Percentiles rank a stretch among this genome's conserved stretches.
Conservation (phyloP, 2,797 vertebrate species). For the Dermochelys coriacea region DNA sequence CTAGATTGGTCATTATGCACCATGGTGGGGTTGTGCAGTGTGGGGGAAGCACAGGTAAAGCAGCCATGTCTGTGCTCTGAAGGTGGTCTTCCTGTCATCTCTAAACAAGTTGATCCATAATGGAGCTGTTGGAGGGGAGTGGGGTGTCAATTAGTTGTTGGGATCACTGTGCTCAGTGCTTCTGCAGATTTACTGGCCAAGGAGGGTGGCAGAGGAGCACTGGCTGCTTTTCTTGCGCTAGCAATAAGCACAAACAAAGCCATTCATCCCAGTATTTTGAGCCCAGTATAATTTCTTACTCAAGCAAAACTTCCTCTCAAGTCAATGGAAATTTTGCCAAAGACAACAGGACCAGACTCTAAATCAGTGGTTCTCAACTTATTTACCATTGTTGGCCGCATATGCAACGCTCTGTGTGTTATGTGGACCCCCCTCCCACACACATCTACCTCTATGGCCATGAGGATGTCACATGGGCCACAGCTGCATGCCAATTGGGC, state of each 20-base stretch:
- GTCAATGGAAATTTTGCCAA: neutral
- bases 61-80: neutral
- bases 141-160: neutral
- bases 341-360: neutral
- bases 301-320: neutral
- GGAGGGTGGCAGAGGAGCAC: fast-evolving
- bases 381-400: too few relatives aligned
- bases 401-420: too few relatives aligned
- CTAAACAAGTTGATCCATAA: neutral
- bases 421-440: too few relatives aligned
- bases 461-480: too few relatives aligned
- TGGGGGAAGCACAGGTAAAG: neutral
- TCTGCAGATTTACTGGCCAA: neutral
- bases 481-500: too few relatives aligned
- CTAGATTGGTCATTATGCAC: neutral
- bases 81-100: neutral
- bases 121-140: neutral
- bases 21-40: neutral
- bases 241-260: neutral
- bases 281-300: neutral
- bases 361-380: too few relatives aligned
- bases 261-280: neutral
- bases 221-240: neutral
- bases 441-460: too few relatives aligned
- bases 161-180: too few relatives aligned